Conservation (phyloP, 2,888 invertebrate genomes). For the Drosophila nr. fundita region DNA sequence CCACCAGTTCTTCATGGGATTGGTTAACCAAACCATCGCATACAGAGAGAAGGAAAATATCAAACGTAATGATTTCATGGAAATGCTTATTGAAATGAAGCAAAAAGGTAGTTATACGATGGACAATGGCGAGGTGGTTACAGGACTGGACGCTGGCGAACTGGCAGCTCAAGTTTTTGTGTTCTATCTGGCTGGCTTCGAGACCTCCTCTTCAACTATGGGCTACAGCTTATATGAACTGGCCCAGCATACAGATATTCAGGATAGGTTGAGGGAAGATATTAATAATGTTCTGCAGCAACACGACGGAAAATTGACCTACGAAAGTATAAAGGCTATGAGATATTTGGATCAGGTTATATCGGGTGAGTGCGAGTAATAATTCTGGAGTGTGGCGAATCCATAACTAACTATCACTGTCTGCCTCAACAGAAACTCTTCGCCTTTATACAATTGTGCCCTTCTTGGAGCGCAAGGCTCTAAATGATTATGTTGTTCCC, state of each 20-base stretch:
- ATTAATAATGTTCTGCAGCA: conserved; percentile 82
- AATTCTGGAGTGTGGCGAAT: background rate
- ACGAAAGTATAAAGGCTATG: conserved; percentile 83
- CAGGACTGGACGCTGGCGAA: conserved; percentile 81
- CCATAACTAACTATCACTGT: background rate
- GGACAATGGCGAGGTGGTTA: conserved; percentile 71
- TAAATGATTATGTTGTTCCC: conserved; percentile 86
- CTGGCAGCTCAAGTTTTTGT: conserved; percentile 86
- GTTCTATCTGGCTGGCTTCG: conserved; percentile 86
- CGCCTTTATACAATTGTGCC: conserved; percentile 86
- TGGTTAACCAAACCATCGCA: conserved; percentile 83
- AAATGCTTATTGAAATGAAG: conserved; percentile 85
- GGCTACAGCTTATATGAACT: conserved; percentile 86
- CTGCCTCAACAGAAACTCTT: conserved; percentile 85
- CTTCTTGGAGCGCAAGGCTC: conserved; percentile 85
- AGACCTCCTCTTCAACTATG: conserved; percentile 86
- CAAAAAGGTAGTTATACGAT: conserved; percentile 61
- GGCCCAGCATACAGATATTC: conserved; percentile 85
- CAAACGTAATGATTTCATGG: conserved; percentile 86
- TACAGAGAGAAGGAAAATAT: conserved; percentile 82
- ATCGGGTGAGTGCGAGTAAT: conserved; percentile 79
- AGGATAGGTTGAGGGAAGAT: conserved; percentile 84
- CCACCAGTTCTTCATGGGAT: conserved; percentile 77
- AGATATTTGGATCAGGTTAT: conserved; percentile 85
- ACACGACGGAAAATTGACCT: conserved; percentile 83